Base-by-base conservation (phyloP, 2,888 invertebrate species). In the Drosophila niveifrons region DNA sequence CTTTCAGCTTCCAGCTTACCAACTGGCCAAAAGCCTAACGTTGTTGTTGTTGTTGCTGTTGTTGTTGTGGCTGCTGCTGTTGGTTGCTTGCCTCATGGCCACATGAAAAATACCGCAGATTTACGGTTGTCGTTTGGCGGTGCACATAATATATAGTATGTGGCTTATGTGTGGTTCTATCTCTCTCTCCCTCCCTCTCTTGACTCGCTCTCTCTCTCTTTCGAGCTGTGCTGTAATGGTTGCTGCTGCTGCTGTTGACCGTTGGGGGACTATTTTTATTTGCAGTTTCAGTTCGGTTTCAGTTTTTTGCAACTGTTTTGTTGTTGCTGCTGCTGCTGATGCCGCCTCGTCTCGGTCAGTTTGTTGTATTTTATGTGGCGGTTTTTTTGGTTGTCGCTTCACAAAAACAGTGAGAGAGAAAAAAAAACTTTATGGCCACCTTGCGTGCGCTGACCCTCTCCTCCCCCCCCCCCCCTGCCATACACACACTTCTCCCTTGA, bases 51-150 rank as follows among this genome's bases (percentile, higher is more conserved):
- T 56, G 64, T 11, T 17, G 59, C 11, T 28, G 34, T 1, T 41
- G 50, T 3, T 39, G 29, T 13, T 50, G 50, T 13, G 44, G 55
- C 3, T 62, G 55, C 11, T 29, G 55, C 28, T 50, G 55, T 23
- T 63, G 63, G 47, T 36, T 63, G 55, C 31, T 66, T 58, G 66
- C 67, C 75, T 48, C 71, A 66, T 80, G 76, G 65, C 83, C 89
- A 78, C 82, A 88, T 89, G 89, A 84, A 83, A 84, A 82, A 83
- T 82, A 75, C 90, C 83, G 88, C 83, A 83, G 83, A 89, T 89
- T 83, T 89, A 83, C 86, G 83, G 83, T 89, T 83, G 88, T 84
- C 89, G 85, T 84, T 76, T 85, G 88, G 86, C 71, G 68, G 80
- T 73, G 71, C 80, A 80, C 75, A 75, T 75, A 75, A 75, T 75